Base-by-base conservation (phyloP, 2,888 invertebrate species). In the Cerastis leucographa region DNA sequence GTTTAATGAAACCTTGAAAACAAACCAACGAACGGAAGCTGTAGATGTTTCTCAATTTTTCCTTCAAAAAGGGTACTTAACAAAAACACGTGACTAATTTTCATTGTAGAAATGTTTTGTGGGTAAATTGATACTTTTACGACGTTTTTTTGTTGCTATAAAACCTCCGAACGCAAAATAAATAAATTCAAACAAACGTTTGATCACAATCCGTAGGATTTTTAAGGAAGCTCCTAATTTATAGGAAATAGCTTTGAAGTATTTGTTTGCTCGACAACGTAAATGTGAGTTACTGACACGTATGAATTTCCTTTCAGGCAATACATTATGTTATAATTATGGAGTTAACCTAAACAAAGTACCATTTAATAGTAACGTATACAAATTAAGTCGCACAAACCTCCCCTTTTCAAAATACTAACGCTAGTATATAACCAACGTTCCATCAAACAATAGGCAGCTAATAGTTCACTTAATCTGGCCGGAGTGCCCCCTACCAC, bases 1-100 rank as follows among this genome's bases (percentile, higher is more conserved):
- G 42, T 64, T 64, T 64, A 42, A 44, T 44, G 67, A 76, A 76
- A 46, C 61, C 42, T 35, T 51, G 14, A 29, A 46, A 81, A 76
- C n/a, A 76, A 80, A 29, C 19, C 62, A 40, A 69, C 12, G 29
- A 22, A 22, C 22, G 17, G 56, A 68, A 49, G 25, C 74, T 74
- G 51, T 66, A 35, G n/a, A 67, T 44, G 19, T 69, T 69, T n/a
- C 14, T 22, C n/a, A 54, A 42, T 17, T 70, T 25, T 81, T 56
- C 35, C 9, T 74, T 46, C 0, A 56, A 35, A 44, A 54, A 11
- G 12, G 61, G 62, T 54, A 42, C 56, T n/a, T 25, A 56, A 46
- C 22, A n/a, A 59, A 42, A 59, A 68, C 78, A 49, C 68, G 68
- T 59, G 76, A 67, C 17, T 42, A 9, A 74, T 59, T 44, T 25